phyloP scores from a whole-genome alignment of 2,113 vertebrate species.

The Forbesichthys agassizii region DNA sequence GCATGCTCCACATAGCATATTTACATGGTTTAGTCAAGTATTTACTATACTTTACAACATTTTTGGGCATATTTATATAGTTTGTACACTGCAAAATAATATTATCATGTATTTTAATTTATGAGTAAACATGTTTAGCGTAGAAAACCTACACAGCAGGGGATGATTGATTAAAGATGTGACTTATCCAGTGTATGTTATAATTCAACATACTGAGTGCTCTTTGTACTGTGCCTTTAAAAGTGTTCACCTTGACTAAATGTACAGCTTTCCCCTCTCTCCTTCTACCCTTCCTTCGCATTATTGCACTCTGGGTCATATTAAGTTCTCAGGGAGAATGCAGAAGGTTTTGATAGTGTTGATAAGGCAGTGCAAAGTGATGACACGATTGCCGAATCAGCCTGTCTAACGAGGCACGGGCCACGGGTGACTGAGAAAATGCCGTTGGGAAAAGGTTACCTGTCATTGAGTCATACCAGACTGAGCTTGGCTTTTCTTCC shows the following conservation, averaged over 20 bases:
- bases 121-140: too few relatives aligned
- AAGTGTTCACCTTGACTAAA: slow-evolving; percentile 28
- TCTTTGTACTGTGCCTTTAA: slow-evolving; percentile 8
- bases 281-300: slow-evolving; percentile 26
- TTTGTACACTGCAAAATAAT: too few relatives aligned
- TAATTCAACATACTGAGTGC: background rate
- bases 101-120: too few relatives aligned
- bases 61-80: too few relatives aligned
- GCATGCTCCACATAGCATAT: too few relatives aligned
- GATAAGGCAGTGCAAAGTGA: slow-evolving; percentile 71
- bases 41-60: too few relatives aligned
- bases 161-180: too few relatives aligned
- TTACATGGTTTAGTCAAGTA: too few relatives aligned
- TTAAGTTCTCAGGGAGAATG: slow-evolving; percentile 72
- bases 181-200: too few relatives aligned
- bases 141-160: too few relatives aligned
- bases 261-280: slow-evolving; percentile 1
- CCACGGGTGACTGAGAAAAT: slow-evolving; percentile 60
- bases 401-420: slow-evolving; percentile 52
- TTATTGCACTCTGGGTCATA: slow-evolving; percentile 65
- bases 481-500: background rate
- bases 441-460: slow-evolving; percentile 31
- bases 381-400: slow-evolving; percentile 72
- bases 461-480: slow-evolving; percentile 10
- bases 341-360: slow-evolving; percentile 64